Percentiles rank a stretch among this genome's conserved stretches.
phyloP scores from a whole-genome alignment of 2,888 invertebrate genomes.

The Auanema freiburgensis region DNA sequence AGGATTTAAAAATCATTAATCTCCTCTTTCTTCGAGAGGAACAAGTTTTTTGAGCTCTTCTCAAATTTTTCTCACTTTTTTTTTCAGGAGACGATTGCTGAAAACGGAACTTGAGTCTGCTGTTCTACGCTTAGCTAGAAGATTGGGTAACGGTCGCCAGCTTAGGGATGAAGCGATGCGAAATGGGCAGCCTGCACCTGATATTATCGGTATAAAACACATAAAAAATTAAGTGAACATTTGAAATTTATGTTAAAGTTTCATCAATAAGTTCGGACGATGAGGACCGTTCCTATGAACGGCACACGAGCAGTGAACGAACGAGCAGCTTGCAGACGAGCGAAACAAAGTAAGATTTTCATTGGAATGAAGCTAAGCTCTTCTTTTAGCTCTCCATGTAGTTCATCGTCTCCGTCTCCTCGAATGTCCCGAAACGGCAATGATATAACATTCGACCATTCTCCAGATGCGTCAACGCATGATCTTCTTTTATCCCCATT shows the following conservation, averaged over 20 bases:
- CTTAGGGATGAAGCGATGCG: conserved; percentile 22
- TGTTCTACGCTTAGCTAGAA: conserved; percentile 55
- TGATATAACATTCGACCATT: conserved; percentile 35
- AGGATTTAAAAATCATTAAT: background rate
- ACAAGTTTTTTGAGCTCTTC: background rate
- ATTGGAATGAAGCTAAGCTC: background rate
- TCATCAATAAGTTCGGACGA: conserved; percentile 59
- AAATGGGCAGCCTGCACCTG: conserved; percentile 11
- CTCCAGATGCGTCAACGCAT: conserved; percentile 26
- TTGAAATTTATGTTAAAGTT: conserved; percentile 34
- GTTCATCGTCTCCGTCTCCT: conserved; percentile 38
- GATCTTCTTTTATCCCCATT: conserved; percentile 32
- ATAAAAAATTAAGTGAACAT: background rate
- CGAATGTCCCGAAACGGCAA: conserved; percentile 35
- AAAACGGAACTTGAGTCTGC: conserved; percentile 60
- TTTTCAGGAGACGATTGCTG: conserved; percentile 33
- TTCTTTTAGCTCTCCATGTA: conserved; percentile 40
- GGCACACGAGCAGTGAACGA: conserved; percentile 39
- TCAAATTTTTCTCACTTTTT: background rate
- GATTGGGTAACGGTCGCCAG: conserved; percentile 47
- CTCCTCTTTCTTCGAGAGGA: background rate
- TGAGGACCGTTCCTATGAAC: conserved; percentile 40
- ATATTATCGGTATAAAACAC: conserved; percentile 14
- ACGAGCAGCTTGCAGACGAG: conserved; percentile 39
- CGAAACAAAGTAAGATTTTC: conserved; percentile 33